Evolutionary conservation across 2,113 vertebrate species (phyloP).

Genomic region (Xiphias gladius): DNA sequence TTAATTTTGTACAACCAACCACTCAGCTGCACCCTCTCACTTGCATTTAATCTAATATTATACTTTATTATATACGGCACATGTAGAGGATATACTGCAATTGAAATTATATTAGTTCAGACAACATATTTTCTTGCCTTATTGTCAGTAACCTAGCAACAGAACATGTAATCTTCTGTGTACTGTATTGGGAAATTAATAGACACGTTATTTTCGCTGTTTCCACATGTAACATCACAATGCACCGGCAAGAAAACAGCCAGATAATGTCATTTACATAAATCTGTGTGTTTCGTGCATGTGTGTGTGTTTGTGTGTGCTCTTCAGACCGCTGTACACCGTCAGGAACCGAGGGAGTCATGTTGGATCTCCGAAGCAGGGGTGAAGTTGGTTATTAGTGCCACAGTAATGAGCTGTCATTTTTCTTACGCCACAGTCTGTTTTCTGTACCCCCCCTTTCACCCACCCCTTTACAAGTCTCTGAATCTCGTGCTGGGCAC

Average conservation of each 20-base stretch:
- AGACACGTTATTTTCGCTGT: background rate
- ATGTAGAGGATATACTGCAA: background rate
- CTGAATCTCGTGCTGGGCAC: background rate
- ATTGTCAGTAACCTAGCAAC: constrained; percentile 73
- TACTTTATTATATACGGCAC: background rate
- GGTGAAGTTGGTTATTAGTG: constrained; percentile 36
- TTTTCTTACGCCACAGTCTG: constrained; percentile 13
- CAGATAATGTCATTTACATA: background rate
- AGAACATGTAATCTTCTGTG: background rate
- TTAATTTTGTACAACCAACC: background rate
- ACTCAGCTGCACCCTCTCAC: background rate
- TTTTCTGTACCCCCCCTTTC: constrained; percentile 1
- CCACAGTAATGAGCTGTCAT: constrained; percentile 55
- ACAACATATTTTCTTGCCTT: background rate
- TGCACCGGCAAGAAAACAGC: background rate
- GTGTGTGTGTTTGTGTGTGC: background rate
- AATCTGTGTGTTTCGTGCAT: background rate
- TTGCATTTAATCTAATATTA: background rate
- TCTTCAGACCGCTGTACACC: constrained; percentile 16
- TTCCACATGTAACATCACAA: background rate
- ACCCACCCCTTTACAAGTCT: background rate
- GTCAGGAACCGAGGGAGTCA: constrained; percentile 22
- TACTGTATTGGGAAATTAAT: background rate
- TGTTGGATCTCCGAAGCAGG: constrained; percentile 52
- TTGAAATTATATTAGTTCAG: background rate